Conservation (phyloP, 2,888 invertebrate species). For the Operophtera brumata region DNA sequence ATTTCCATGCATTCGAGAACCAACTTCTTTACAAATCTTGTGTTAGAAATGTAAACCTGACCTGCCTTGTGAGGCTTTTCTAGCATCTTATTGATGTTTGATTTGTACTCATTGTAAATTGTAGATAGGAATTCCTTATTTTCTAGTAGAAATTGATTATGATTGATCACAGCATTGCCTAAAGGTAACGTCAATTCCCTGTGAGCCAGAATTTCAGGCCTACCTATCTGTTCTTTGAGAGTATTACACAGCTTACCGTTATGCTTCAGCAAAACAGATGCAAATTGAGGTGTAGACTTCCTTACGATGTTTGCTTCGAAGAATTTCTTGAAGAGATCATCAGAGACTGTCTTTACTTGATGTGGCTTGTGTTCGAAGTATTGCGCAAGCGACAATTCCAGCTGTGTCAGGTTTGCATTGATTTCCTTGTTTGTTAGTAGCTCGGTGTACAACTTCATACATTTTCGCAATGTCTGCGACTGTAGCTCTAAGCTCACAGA, state of each 20-base stretch:
- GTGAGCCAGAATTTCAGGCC: slow-evolving; percentile 74
- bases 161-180: slow-evolving; percentile 69
- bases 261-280: slow-evolving; percentile 79
- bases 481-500: slow-evolving; percentile 52
- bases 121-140: slow-evolving; percentile 70
- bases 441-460: slow-evolving; percentile 66
- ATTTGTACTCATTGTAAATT: slow-evolving; percentile 82
- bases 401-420: slow-evolving; percentile 68
- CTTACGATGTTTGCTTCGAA: slow-evolving; percentile 74
- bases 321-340: slow-evolving; percentile 77
- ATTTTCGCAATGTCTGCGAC: slow-evolving; percentile 57
- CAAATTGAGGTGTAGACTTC: slow-evolving; percentile 81
- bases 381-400: slow-evolving; percentile 78
- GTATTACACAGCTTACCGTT: slow-evolving; percentile 69
- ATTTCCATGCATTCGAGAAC: slow-evolving; percentile 81
- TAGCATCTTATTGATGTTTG: slow-evolving; percentile 82
- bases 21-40: slow-evolving; percentile 79
- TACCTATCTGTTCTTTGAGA: slow-evolving; percentile 69
- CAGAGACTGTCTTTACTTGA: slow-evolving; percentile 70
- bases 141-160: slow-evolving; percentile 62
- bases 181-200: slow-evolving; percentile 84
- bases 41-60: slow-evolving; percentile 82
- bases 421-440: slow-evolving; percentile 63
- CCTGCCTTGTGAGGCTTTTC: slow-evolving; percentile 86
- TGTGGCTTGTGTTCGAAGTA: slow-evolving; percentile 84